Conservation (phyloP, 2,113 vertebrate species). For the Zingel zingel region DNA sequence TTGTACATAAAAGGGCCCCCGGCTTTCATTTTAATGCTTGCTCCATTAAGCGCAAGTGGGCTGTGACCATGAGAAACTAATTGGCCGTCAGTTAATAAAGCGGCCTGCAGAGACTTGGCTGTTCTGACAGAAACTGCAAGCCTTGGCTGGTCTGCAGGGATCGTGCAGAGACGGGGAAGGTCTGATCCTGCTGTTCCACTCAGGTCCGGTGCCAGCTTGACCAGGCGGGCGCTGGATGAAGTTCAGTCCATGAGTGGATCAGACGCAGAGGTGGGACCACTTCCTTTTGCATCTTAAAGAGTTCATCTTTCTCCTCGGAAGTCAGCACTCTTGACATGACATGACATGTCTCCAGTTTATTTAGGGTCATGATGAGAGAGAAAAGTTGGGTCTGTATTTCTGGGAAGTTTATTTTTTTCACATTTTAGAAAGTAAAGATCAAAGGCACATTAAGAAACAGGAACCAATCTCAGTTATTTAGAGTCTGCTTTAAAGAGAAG, state of each 20-base stretch:
- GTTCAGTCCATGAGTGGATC: conserved; percentile 61
- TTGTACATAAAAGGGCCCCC: conserved; percentile 58
- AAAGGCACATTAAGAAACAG: conserved; percentile 49
- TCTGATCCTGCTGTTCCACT: conserved; percentile 54
- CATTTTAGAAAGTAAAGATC: conserved; percentile 49
- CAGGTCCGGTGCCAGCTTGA: conserved; percentile 48
- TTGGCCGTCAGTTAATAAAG: conserved; percentile 73
- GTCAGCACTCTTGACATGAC: conserved; percentile 50
- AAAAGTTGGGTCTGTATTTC: conserved; percentile 21
- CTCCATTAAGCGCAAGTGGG: conserved; percentile 69
- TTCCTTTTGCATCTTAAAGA: conserved; percentile 52
- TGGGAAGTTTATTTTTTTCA: conserved; percentile 32
- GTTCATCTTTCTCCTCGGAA: conserved; percentile 38
- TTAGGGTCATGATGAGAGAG: conserved; percentile 43
- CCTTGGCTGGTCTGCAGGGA: conserved; percentile 57
- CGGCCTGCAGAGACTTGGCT: conserved; percentile 63
- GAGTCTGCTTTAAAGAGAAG: conserved; percentile 36
- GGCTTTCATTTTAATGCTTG: conserved; percentile 52
- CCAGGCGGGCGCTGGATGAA: conserved; percentile 58
- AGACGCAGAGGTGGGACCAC: conserved; percentile 34
- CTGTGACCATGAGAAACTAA: conserved; percentile 77
- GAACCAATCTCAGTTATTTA: conserved; percentile 46
- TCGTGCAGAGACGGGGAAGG: conserved; percentile 43
- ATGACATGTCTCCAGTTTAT: conserved; percentile 37
- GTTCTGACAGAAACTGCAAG: conserved; percentile 25